phyloP scores from a whole-genome alignment of 2,888 invertebrate genomes.

The Ormyrus labotus region DNA sequence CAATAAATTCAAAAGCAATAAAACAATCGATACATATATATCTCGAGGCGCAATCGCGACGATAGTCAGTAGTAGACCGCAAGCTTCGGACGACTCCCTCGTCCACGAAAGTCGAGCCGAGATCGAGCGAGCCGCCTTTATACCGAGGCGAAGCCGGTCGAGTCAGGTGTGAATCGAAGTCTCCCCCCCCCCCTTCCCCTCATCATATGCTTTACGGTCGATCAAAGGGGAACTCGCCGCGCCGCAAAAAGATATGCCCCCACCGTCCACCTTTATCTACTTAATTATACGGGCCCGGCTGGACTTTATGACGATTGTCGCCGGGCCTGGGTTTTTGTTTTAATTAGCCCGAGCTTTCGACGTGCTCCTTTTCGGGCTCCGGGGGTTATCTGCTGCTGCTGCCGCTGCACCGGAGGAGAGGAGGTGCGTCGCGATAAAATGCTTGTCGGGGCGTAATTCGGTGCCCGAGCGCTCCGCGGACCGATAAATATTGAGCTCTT shows the following conservation, averaged over 20 bases:
- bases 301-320: slow-evolving; percentile 11
- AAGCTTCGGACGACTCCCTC: too few relatives aligned
- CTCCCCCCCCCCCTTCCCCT: too few relatives aligned
- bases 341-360: slow-evolving; percentile 4
- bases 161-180: slow-evolving; percentile 56
- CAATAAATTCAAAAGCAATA: too few relatives aligned
- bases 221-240: slow-evolving; percentile 37
- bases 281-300: slow-evolving; percentile 19
- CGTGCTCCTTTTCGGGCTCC: too few relatives aligned
- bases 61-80: neutral
- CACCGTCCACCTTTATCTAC: neutral
- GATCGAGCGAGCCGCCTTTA: neutral
- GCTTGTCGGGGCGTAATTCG: slow-evolving; percentile 22
- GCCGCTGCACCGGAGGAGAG: too few relatives aligned
- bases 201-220: slow-evolving; percentile 9
- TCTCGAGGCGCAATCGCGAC: too few relatives aligned
- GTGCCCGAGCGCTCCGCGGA: neutral
- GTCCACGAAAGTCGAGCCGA: neutral
- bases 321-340: slow-evolving; percentile 17
- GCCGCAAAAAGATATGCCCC: slow-evolving; percentile 4
- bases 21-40: too few relatives aligned
- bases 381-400: too few relatives aligned
- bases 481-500: too few relatives aligned
- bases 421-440: slow-evolving; percentile 7
- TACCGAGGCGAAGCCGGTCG: slow-evolving; percentile 31